A percentile compares a stretch with the other conserved stretches of the same genome.
These are phyloP conservation scores for Oncorhynchus nerka DNA, from an alignment of 2,113 vertebrate genomes.

Conservation along the genomic window DNA sequence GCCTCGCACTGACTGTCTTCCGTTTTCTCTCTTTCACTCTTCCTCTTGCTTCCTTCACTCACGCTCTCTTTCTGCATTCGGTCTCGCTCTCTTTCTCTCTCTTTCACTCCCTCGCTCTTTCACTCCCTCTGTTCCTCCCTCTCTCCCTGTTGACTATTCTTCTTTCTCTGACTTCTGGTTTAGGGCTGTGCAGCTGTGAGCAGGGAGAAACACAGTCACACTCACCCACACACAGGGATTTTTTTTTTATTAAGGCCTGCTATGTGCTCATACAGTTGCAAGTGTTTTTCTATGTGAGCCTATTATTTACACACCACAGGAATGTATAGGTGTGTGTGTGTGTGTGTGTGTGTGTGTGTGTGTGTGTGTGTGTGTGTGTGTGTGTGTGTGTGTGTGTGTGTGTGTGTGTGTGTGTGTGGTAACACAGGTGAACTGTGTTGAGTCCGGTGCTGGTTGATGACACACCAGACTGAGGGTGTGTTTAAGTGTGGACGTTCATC, in stretches of 20 bases:
- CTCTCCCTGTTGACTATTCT: conserved; percentile 19
- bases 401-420: conserved; percentile 23
- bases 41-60: too few relatives aligned
- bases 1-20: neutral
- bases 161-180: conserved; percentile 42
- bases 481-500: too few relatives aligned
- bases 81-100: too few relatives aligned
- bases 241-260: neutral
- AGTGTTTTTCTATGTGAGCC: neutral
- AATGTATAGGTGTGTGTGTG: neutral
- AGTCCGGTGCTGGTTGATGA: neutral
- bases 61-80: too few relatives aligned
- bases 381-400: neutral
- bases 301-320: conserved; percentile 3
- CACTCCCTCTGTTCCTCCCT: neutral
- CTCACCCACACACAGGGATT: conserved; percentile 12
- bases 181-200: conserved; percentile 15
- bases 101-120: conserved; percentile 5
- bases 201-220: neutral
- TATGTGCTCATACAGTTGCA: neutral
- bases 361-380: neutral
- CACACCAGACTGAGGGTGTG: neutral
- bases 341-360: neutral
- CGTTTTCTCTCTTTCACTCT: conserved; percentile 3
- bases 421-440: neutral